Base-by-base conservation (phyloP, 1,140 invertebrate species). In the Penaeus japonicus region DNA sequence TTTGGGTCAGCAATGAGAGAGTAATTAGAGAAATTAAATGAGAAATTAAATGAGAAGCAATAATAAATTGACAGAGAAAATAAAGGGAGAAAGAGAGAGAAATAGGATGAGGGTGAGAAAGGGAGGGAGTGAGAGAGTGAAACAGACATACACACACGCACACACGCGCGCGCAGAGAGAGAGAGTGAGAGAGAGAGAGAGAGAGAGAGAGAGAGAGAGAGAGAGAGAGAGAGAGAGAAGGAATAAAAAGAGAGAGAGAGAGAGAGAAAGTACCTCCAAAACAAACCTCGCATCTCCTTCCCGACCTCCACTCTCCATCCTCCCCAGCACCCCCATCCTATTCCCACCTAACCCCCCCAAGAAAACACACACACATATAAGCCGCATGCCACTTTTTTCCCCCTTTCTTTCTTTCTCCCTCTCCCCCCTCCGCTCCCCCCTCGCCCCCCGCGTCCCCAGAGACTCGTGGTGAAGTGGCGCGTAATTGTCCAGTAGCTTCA, bases 41-140 rank as follows among this genome's bases (percentile, higher is more conserved):
- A n/a, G n/a, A n/a, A n/a, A n/a, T n/a, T n/a, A n/a, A n/a, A n/a
- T n/a, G n/a, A n/a, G n/a, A n/a, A n/a, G n/a, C n/a, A n/a, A n/a
- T n/a, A n/a, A n/a, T n/a, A n/a, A n/a, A n/a, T n/a, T n/a, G n/a
- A n/a, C n/a, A n/a, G n/a, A n/a, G n/a, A n/a, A n/a, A n/a, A n/a
- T n/a, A 80, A 27, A 55, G 78, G 57, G 78, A 80, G 78, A 80
- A 54, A 80, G 78, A 80, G 78, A 80, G 78, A 80, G 39, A 54
- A 54, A 54, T 20, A 35, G 77, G 53, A 18, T 39, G 75, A 78
- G 75, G 20, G 77, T n/a, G 39, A 39, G 30, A 39, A n/a, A 35
- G 32, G 35, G 30, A 79, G 39, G 18, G 20, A 79, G 39, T n/a
- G 30, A 2, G 39, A 20, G 77, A 20, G 39, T 12, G 30, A 79